Evolutionary conservation across 2,113 vertebrate species (phyloP), one percentile per base, ranked within the genome.

Genomic region (Archocentrus centrarchus): DNA sequence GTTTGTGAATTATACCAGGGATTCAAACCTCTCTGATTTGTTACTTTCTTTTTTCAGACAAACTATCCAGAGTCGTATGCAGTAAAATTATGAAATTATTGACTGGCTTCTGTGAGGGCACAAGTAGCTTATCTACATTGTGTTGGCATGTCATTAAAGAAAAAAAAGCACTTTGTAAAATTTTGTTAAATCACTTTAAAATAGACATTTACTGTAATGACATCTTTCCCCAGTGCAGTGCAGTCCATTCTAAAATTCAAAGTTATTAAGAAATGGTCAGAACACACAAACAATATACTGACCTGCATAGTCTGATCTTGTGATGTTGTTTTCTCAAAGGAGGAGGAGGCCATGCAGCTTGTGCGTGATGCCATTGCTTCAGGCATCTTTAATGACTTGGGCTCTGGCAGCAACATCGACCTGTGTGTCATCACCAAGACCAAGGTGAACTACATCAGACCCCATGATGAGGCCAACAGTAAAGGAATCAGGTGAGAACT

Each of bases 371-470:
- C 98, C 73, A 99, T 99, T 2, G 96, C 97, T 5, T 97, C 98
- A 0, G 98, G 98, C 14, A 97, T 99, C 88, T 99, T 96, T 90
- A 99, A 98, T 0, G 98, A 99, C 79, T 94, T 99, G 92, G 98
- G 98, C 84, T 99, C 98, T 0, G 98, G 98, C 86, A 99, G 97
- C 85, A 99, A 99, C 93, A 97, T 99, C 0, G 98, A 99, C 81
- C 91, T 99, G 64, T 99, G 98, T 0, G 98, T 99, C 18, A 99
- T 99, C 87, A 97, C 96, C 91, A 98, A 98, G 91, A 95, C 37
- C 89, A 98, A 97, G 77, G 83, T 99, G 95, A 98, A 99, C 61
- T 99, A 99, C 77, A 93, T 99, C 32, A 95, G 98, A 3, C 98
- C 98, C 0, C 97, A 97, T 0, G 97, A 98, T 0, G 93, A 97